Base-by-base conservation (phyloP, 1,140 invertebrate genomes). In the Drosophila kohkoa region DNA sequence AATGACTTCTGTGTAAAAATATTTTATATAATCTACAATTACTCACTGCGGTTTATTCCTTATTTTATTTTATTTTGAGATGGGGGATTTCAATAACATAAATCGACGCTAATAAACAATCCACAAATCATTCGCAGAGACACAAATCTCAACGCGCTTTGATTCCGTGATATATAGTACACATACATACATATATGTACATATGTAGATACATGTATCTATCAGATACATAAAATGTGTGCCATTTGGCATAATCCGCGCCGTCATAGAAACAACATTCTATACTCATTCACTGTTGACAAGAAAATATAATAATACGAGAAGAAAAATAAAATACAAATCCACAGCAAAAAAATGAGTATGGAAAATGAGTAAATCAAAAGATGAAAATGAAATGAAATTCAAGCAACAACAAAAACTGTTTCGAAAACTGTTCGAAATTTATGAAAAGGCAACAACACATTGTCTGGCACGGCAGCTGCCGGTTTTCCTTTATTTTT, bases 281-380 rank as follows among this genome's bases (percentile, higher is more conserved):
- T 16, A 30, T 46, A 38, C 35, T 38, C 35, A 10, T 38, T 69
- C 30, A 69, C 49, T 77, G 43, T 51, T 65, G 69, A 72, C 69
- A 58, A 65, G 45, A 38, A 66, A 46, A 63, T n/a, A 59, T 15
- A 43, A 67, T 54, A 15, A 54, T 54, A 54, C n/a, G 2, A 8
- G 5, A 25, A 8, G 5, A 25, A 11, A 51, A 51, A 51, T 0
- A 25, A 55, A 35, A 16, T 3, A 30, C 15, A 55, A 60, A 65
- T 52, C 46, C 43, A 51, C 30, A 76, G 51, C 16, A 65, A 68
- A 32, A 32, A 38, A 60, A 64, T 58, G 38, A 30, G 38, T 67
- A 67, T 58, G 41, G 66, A 88, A 76, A 79, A 48, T 60, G 76
- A 65, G 48, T 75, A 87, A 87, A 82, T 87, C 62, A 69, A 46